Base-by-base conservation (phyloP, 1,140 invertebrate species). In the Thaumetopoea pityocampa region DNA sequence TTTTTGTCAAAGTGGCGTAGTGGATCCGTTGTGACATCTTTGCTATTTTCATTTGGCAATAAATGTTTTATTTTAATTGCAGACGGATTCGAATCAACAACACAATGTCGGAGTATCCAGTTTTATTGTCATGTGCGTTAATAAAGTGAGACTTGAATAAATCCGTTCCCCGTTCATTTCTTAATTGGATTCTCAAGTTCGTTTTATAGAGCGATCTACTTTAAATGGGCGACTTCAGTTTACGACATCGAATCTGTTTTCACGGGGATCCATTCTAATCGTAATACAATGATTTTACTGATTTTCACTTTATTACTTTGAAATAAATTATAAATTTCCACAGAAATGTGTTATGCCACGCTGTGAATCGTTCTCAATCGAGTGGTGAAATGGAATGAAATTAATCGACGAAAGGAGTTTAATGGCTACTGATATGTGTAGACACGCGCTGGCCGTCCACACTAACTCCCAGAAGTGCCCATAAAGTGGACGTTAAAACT, bases 401-500 rank as follows among this genome's bases (percentile, higher is more conserved):
- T 42, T 56, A 55, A 63, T 68, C 62, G 62, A 51, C 48, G 45
- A 50, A 53, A 49, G 54, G 51, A 45, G 51, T 71, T 78, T 74
- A 72, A 64, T 57, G 65, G 45, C 59, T 33, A 56, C 41, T 50
- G n/a, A 60, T 76, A 72, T 78, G 76, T 70, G 60, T 72, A 54
- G 38, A 51, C 64, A 58, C 61, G 63, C 74, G 60, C 61, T 58
- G 68, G 70, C 64, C 67, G 70, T 67, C 24, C 54, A 51, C 67
- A 67, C 61, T 63, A 63, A 69, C 59, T 62, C 55, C 47, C 56
- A 64, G 62, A 78, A 74, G 70, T 71, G 60, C 59, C 71, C 64
- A 78, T 84, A 84, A 81, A 84, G 69, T 54, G 67, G 60, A 67
- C 80, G 71, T 81, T 81, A 81, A 80, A 81, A 65, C 64, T 69